Base-by-base conservation (phyloP, 2,888 invertebrate genomes). In the Drosophila tripunctata region DNA sequence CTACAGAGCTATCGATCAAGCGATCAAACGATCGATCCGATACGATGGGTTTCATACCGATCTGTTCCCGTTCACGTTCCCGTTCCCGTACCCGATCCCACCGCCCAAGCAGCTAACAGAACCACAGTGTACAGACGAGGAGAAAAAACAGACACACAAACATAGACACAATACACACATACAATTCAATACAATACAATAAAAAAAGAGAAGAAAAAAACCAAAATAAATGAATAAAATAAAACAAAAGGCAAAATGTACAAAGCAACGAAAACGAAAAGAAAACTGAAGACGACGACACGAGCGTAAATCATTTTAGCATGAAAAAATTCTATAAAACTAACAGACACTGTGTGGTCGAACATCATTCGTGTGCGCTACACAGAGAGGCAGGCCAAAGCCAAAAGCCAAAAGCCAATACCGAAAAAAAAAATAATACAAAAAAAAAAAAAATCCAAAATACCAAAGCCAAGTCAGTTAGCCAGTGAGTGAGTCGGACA, bases 251-350 rank as follows among this genome's bases (percentile, higher is more conserved):
- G 67, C 85, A 75, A 85, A 78, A 83, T 78, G 78, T 84, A 71
- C 65, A 77, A 76, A 79, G 70, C 72, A 83, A 79, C 67, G 73
- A 84, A 86, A 82, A 87, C 67, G 73, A 84, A 86, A 82, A 87
- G 81, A 84, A 87, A 82, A 87, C 65, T 78, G 78, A 84, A 84
- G 81, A 84, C 78, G 78, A 84, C 87, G 78, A 81, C 87, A 87
- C 76, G 79, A 85, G 78, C 85, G 85, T 81, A 85, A 87, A 82
- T 81, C 79, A 76, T 80, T 83, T 83, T 85, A 87, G 87, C 86
- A 79, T 83, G 74, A 85, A 88, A 83, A 89, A 89, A 87, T 75
- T 82, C 86, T 89, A 89, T 89, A 90, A 90, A 90, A 89, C 87
- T 88, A 89, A 88, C 89, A 87, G 84, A 76, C 89, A 77, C 80